Conservation (phyloP, 1,140 invertebrate species). For the Penaeus vannamei region DNA sequence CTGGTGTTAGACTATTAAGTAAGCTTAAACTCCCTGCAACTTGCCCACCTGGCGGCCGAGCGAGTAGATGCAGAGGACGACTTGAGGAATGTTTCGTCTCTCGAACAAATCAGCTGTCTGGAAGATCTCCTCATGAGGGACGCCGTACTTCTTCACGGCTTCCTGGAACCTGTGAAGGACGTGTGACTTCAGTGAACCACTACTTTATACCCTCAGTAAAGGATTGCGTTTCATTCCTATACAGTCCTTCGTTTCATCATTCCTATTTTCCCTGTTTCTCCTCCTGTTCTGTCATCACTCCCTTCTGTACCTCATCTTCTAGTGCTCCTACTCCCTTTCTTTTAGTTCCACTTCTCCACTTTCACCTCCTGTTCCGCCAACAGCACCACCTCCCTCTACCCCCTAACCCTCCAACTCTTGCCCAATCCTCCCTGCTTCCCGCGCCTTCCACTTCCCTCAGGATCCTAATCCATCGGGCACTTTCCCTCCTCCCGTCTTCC, state of each 20-base stretch:
- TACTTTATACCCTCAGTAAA: no score
- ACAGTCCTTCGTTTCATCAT: no score
- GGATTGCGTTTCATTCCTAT: no score
- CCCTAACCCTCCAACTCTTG: background rate
- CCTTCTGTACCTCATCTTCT: background rate
- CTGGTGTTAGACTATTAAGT: slow-evolving; percentile 6
- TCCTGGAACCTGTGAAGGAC: slow-evolving; percentile 80
- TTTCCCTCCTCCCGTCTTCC: background rate
- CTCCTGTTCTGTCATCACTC: background rate
- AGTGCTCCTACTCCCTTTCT: background rate
- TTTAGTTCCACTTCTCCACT: background rate
- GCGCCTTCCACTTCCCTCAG: background rate
- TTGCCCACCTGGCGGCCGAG: slow-evolving; percentile 89
- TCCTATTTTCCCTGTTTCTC: background rate
- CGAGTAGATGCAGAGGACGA: slow-evolving; percentile 90
- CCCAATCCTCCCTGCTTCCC: background rate
- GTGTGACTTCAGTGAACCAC: no score
- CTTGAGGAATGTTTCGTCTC: slow-evolving; percentile 95
- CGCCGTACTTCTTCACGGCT: slow-evolving; percentile 92
- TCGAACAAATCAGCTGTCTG: slow-evolving; percentile 98
- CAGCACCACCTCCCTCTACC: background rate
- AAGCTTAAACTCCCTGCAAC: slow-evolving; percentile 33
- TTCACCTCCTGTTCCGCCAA: background rate
- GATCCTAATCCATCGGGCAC: background rate
- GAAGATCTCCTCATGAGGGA: slow-evolving; percentile 97